These are phyloP conservation scores for Elysia chlorotica DNA, from an alignment of 1,140 invertebrate species.

Conservation along the genomic window DNA sequence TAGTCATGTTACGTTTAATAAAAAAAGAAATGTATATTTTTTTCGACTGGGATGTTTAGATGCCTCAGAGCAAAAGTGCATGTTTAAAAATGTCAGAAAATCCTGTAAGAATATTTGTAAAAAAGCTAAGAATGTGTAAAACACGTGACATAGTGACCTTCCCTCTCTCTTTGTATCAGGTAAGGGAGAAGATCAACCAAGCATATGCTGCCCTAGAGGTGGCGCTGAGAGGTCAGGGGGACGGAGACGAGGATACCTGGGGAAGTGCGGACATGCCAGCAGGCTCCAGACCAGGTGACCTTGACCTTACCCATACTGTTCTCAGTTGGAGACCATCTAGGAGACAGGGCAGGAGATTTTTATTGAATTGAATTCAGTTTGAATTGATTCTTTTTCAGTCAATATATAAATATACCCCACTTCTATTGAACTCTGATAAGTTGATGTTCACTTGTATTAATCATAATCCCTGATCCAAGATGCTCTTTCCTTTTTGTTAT, in stretches of 20 bases:
- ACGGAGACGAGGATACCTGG: too few relatives aligned
- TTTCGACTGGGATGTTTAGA: background rate
- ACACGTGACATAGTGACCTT: background rate
- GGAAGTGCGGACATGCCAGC: background rate
- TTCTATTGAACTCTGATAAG: too few relatives aligned
- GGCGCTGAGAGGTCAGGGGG: background rate
- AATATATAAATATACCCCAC: background rate
- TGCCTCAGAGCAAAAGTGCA: too few relatives aligned
- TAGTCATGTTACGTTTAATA: background rate
- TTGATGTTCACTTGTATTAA: too few relatives aligned
- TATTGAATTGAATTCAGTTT: background rate
- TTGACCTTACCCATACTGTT: background rate
- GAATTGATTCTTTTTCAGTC: background rate
- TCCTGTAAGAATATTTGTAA: background rate
- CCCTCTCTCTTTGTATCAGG: constrained; percentile 9
- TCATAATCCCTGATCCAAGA: too few relatives aligned
- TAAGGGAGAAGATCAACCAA: constrained; percentile 33
- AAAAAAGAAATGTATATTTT: background rate
- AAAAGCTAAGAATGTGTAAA: background rate
- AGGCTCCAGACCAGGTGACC: background rate
- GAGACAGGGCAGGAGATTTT: background rate
- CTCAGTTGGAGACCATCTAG: background rate
- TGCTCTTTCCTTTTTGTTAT: too few relatives aligned
- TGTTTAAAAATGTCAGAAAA: background rate
- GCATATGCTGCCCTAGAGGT: constrained; percentile 25